Conservation (phyloP, 2,888 invertebrate species). For the Cryptocheilus praepositus region DNA sequence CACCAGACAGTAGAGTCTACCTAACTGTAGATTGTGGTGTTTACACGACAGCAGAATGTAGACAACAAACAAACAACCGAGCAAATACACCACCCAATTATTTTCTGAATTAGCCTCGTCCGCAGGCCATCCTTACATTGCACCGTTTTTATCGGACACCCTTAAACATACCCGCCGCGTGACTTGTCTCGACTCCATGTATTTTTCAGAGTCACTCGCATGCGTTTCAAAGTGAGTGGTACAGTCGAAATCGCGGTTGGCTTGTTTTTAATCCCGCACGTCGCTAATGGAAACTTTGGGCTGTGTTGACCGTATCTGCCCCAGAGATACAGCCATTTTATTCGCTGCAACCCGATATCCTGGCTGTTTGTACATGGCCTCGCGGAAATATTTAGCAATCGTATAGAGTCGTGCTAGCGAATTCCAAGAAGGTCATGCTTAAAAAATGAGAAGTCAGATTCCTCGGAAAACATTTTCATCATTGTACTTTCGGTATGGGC, state of each 20-base stretch:
- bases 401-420: background rate
- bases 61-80: no score
- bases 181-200: background rate
- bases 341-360: constrained; percentile 8
- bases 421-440: background rate
- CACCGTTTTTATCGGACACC: no score
- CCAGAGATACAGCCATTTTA: constrained; percentile 11
- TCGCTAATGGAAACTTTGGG: constrained; percentile 26
- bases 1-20: no score
- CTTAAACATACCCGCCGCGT: background rate
- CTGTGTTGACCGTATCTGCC: constrained; percentile 11
- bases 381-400: background rate
- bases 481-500: no score
- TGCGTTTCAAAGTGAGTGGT: background rate
- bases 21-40: no score
- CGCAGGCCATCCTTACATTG: no score
- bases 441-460: no score
- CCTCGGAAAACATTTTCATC: no score
- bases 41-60: no score
- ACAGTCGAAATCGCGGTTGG: constrained; percentile 16
- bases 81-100: no score
- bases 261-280: constrained; percentile 23
- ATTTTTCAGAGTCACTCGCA: background rate
- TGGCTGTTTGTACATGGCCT: background rate
- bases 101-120: no score